These are phyloP conservation scores for Nibea albiflora DNA, from an alignment of 2,113 vertebrate species.

Conservation along the genomic window DNA sequence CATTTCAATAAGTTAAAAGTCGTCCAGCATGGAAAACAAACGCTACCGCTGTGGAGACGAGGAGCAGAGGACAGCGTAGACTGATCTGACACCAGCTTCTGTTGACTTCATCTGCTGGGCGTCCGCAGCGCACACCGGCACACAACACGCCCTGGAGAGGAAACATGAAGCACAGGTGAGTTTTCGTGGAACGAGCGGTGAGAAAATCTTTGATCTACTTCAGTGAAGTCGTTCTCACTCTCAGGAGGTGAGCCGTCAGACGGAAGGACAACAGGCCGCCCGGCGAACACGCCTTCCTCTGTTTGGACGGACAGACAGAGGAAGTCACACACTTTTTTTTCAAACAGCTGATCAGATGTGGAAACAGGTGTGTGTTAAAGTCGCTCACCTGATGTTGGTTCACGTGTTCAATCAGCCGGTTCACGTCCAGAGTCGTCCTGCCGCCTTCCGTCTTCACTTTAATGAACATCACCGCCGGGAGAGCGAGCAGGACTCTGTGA, in stretches of 20 bases:
- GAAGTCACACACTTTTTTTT: not conserved
- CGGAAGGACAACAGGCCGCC: conserved; percentile 81
- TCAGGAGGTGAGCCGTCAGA: conserved; percentile 90
- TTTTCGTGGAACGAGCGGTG: not conserved
- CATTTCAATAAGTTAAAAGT: no score
- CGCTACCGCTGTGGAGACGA: conserved; percentile 89
- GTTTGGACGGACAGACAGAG: conserved; percentile 25
- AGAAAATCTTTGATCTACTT: not conserved
- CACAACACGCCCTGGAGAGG: conserved; percentile 86
- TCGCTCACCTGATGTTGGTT: conserved; percentile 88
- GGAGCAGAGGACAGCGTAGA: conserved; percentile 86
- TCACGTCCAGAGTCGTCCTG: conserved; percentile 71
- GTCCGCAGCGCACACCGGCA: conserved; percentile 77
- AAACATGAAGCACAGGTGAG: not conserved
- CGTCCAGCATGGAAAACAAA: not conserved
- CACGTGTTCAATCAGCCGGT: conserved; percentile 84
- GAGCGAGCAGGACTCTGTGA: conserved; percentile 77
- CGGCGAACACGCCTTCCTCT: conserved; percentile 86
- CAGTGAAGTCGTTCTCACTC: conserved; percentile 79
- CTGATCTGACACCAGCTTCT: conserved; percentile 75
- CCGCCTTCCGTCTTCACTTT: conserved; percentile 36
- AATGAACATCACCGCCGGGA: conserved; percentile 84
- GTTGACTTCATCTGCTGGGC: conserved; percentile 70
- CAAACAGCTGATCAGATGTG: not conserved
- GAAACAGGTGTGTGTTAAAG: not conserved